Evolutionary conservation across 2,888 invertebrate species (phyloP), one percentile per base, ranked within the genome.

Genomic region (Stomorhina lunata): DNA sequence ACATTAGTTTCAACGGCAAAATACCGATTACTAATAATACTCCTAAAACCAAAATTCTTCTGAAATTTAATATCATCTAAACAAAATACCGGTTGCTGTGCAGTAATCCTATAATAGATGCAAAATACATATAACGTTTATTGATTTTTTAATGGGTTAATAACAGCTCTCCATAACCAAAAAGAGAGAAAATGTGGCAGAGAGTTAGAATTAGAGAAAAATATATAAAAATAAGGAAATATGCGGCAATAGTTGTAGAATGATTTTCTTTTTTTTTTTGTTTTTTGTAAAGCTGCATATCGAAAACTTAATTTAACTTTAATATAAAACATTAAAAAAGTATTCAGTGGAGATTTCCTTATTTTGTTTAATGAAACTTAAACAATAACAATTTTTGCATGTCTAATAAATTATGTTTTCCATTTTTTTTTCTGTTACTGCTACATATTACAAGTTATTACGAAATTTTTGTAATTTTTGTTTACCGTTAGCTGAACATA

Each of bases 401-500:
- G 17, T 15, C 43, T 43, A 43, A 17, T 43, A 15, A 43, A 17
- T 2, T n/a, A 37, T 17, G 6, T 17, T 7, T 15, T 43, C 17
- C 17, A 2, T 43, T 43, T 17, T 9, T 17, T 43, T 43, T 43
- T 17, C 2, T 1, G 25, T 20, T 59, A 6, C 7, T 22, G 4
- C 1, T 22, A 57, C 9, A 34, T 20, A 34, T 71, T 48, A 32
- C 7, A 27, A 37, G 34, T 48, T 40, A 25, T 43, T 69, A 71
- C 20, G 63, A 71, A 63, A 48, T 55, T n/a, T 15, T 25, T 40
- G 40, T 63, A 55, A 10, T 20, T 12, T 53, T 57, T 78, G 57
- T 78, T 78, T 57, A 71, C 78, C 27, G 78, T 65, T 65, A 69
- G 15, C 29, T 61, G 12, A 29, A 71, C 48, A 40, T 65, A n/a